Conservation (phyloP, 2,888 invertebrate species). For the Cheilosia pagana region DNA sequence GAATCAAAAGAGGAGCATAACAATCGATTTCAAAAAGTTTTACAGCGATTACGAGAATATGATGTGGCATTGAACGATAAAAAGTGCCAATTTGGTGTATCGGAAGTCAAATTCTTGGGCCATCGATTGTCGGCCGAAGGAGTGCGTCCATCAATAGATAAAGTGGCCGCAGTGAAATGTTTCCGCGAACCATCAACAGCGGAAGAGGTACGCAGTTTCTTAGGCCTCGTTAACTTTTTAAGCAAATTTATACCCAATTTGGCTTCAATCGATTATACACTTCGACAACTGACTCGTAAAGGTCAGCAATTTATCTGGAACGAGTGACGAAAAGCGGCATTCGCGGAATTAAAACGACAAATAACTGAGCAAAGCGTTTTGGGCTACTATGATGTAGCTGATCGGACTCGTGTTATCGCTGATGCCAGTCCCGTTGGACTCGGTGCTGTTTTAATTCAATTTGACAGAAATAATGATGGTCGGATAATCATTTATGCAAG, state of each 20-base stretch:
- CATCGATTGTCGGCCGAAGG: neutral
- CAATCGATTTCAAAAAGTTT: neutral
- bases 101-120: neutral
- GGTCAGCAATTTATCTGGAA: neutral
- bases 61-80: neutral
- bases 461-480: too few relatives aligned
- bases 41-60: neutral
- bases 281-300: too few relatives aligned
- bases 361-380: too few relatives aligned
- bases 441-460: too few relatives aligned
- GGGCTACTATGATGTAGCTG: too few relatives aligned
- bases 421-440: too few relatives aligned
- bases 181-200: neutral
- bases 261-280: too few relatives aligned
- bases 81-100: neutral
- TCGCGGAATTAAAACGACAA: too few relatives aligned
- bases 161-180: neutral
- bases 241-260: neutral
- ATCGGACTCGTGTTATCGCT: too few relatives aligned
- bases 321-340: too few relatives aligned
- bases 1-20: neutral
- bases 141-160: neutral
- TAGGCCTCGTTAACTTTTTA: neutral
- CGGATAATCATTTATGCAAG: too few relatives aligned
- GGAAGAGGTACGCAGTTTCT: neutral